Evolutionary conservation across 2,888 invertebrate genomes (phyloP).

Genomic region (Sesia bembeciformis): DNA sequence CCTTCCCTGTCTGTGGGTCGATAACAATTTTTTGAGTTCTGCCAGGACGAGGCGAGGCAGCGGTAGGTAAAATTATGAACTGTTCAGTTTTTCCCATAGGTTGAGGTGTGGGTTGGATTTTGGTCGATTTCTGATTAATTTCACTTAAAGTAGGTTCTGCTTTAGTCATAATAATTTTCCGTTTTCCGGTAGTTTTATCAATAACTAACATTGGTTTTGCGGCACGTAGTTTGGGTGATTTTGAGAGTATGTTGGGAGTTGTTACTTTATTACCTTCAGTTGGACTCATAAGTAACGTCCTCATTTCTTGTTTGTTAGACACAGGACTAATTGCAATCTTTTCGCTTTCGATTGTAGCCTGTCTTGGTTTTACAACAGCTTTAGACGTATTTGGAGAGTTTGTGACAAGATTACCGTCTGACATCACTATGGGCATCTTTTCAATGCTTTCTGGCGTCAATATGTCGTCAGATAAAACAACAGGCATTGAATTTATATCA

Average conservation of each 20-base stretch:
- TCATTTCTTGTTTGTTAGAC: slow-evolving; percentile 44
- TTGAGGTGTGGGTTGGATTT: slow-evolving; percentile 33
- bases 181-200: slow-evolving; percentile 62
- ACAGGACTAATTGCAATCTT: slow-evolving; percentile 33
- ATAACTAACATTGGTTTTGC: slow-evolving; percentile 62
- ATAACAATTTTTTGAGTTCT: slow-evolving; percentile 65
- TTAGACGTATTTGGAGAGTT: slow-evolving; percentile 41
- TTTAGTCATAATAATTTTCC: slow-evolving; percentile 64
- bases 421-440: slow-evolving; percentile 78
- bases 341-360: slow-evolving; percentile 34
- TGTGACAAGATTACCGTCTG: slow-evolving; percentile 54
- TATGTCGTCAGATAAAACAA: slow-evolving; percentile 81
- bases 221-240: slow-evolving; percentile 59
- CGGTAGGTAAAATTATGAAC: slow-evolving; percentile 58
- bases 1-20: slow-evolving; percentile 63
- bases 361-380: slow-evolving; percentile 25
- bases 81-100: slow-evolving; percentile 46
- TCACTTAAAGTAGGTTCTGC: slow-evolving; percentile 47
- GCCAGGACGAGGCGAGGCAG: slow-evolving; percentile 37
- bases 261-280: slow-evolving; percentile 34
- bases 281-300: slow-evolving; percentile 55
- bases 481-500: slow-evolving; percentile 85
- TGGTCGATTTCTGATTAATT: slow-evolving; percentile 27
- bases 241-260: slow-evolving; percentile 67
- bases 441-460: slow-evolving; percentile 80